Evolutionary conservation across 1,140 invertebrate genomes (phyloP).

Genomic region (Drosophila arawakana): DNA sequence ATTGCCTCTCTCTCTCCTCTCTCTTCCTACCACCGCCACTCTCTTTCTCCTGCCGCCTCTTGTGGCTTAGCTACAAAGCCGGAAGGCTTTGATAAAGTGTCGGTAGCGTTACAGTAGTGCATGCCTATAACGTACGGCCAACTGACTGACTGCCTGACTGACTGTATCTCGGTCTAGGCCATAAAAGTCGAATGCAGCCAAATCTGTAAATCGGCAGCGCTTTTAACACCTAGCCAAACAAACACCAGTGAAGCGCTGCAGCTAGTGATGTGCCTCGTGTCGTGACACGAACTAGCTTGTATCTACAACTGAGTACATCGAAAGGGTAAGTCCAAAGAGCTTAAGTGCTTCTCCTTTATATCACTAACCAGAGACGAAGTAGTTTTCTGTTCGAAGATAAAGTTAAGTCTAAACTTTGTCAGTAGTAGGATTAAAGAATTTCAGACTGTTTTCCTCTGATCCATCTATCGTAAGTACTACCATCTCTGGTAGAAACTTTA

Average conservation of each 20-base stretch:
- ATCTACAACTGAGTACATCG: no score
- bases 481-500: constrained; percentile 10
- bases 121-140: constrained; percentile 1
- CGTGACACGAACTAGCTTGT: constrained; percentile 9
- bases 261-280: constrained; percentile 4
- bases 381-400: no score
- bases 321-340: no score
- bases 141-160: constrained; percentile 12
- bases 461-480: not conserved
- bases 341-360: no score
- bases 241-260: constrained; percentile 33
- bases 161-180: constrained; percentile 10
- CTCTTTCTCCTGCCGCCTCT: not conserved
- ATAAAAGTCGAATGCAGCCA: constrained; percentile 36
- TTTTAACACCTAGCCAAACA: constrained; percentile 53
- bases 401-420: no score
- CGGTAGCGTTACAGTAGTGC: not conserved
- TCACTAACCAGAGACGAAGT: no score
- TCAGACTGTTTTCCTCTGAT: not conserved
- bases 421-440: no score
- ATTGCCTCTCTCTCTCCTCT: constrained; percentile 1
- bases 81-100: constrained; percentile 42
- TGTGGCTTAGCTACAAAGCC: constrained; percentile 15
- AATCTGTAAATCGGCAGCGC: constrained; percentile 43
- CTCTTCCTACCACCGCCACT: not conserved